Base-by-base conservation (phyloP, 2,888 invertebrate genomes). In the Caenorhabditis zanzibari region DNA sequence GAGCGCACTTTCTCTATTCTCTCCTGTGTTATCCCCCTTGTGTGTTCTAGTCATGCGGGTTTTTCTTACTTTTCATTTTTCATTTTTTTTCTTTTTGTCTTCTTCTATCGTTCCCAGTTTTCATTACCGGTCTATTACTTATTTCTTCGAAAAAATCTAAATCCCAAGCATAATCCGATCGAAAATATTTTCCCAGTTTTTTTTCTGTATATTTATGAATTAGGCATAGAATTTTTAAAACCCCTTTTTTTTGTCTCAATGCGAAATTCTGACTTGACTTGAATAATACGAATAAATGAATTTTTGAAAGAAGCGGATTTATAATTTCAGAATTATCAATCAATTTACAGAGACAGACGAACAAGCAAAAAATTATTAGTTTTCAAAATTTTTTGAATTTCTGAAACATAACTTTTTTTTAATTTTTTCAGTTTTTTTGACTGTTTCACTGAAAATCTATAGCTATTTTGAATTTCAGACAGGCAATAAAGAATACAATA, bases 11-110 rank as follows among this genome's bases (percentile, higher is more conserved):
- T 24, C 47, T 32, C 19, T 9, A n/a, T 3, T 32, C 16, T 2
- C 19, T 26, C 58, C 73, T 52, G 38, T 47, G 26, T 59, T 47
- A 22, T 35, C 35, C 35, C 61, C 49, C 49, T 28, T 71, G 52
- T 73, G 73, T 73, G 73, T 73, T 73, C 73, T 73, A 28, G n/a
- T 52, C 38, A 28, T 52, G 52, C 74, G 74, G 64, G 63, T 74
- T 58, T n/a, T 6, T 22, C 9, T 32, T 24, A 19, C 16, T n/a
- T 28, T 12, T 28, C n/a, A 10, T n/a, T 44, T 38, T 19, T 32
- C 32, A 19, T 16, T n/a, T n/a, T n/a, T 24, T 38, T 19, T 35
- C 24, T 22, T 14, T 24, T 38, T 56, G 41, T 56, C 38, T 38
- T 56, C 35, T 41, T 28, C 47, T 58, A 12, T 38, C 38, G 47